Base-by-base conservation (phyloP, 1,140 invertebrate species). In the Idris sp. region DNA sequence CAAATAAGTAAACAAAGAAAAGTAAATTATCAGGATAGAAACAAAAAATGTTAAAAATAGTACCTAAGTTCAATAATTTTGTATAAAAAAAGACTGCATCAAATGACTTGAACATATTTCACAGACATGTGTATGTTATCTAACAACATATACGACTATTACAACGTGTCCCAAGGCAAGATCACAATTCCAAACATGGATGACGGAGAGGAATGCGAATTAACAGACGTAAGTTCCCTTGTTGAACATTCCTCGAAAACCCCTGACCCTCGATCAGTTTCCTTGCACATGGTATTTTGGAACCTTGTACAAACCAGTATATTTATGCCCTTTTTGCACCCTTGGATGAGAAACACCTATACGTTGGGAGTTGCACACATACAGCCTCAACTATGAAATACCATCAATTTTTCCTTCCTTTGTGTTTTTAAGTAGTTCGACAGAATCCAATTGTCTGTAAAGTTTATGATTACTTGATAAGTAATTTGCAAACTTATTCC, bases 91-190 rank as follows among this genome's bases (percentile, higher is more conserved):
- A 61, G 26, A 46, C 46, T 78, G 58, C 71, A n/a, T n/a, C n/a
- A n/a, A 76, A 75, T 41, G 1, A 35, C 16, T 9, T 90, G 74
- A 16, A 53, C 81, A 81, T 80, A 73, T 76, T 86, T 89, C 86
- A 36, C 88, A 90, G 89, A 84, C 0, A 84, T 83, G 53, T 90
- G 89, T 86, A 46, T 82, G 10, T 88, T 94, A 75, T 87, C 89
- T 64, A 84, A 91, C 77, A 86, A 92, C 82, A 93, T 90, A 86
- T 89, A 89, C 87, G 89, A 91, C 79, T 94, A 93, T 89, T 83
- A 88, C 83, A 94, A 92, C 88, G 92, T 94, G 51, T 90, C 93
- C 73, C 93, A 94, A 88, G 93, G 93, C 86, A 92, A 92, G 83
- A 89, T 92, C 44, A 91, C 92, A 54, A 93, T 94, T 77, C 92